A percentile compares a stretch with the other conserved stretches of the same genome.
phyloP scores from a whole-genome alignment of 1,140 invertebrate genomes.

The Psix sp. region DNA sequence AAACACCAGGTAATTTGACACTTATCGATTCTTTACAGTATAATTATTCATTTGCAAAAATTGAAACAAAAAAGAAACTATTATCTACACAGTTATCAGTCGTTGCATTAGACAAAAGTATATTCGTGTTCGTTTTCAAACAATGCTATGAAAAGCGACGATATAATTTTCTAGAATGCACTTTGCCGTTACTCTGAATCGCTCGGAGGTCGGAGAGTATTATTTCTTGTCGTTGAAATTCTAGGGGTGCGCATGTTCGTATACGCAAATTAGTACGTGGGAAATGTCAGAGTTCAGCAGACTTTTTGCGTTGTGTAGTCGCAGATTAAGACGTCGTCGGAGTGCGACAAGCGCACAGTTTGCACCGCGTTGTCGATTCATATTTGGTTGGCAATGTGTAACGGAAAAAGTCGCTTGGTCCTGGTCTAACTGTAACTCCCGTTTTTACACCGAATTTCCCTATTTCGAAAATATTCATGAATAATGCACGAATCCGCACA shows the following conservation, averaged over 20 bases:
- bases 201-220: constrained; percentile 27
- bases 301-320: constrained; percentile 12
- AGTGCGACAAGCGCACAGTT: neutral
- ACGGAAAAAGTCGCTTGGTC: no score
- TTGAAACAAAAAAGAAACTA: no score
- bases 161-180: constrained; percentile 34
- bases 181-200: constrained; percentile 47
- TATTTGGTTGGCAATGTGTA: no score
- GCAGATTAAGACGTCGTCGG: constrained; percentile 12
- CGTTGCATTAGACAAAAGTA: no score
- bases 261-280: constrained; percentile 58
- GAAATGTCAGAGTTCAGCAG: constrained; percentile 45
- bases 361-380: no score
- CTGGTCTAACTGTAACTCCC: constrained; percentile 1
- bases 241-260: constrained; percentile 16
- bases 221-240: constrained; percentile 37
- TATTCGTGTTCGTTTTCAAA: no score
- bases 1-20: no score
- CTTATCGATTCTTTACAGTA: no score
- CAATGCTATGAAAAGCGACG: constrained; percentile 16
- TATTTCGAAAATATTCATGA: constrained; percentile 8
- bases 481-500: constrained; percentile 36
- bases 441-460: constrained; percentile 8
- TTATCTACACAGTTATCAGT: no score
- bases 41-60: no score